Conservation (phyloP, 2,113 vertebrate genomes). For the Phylloscopus whistleri region DNA sequence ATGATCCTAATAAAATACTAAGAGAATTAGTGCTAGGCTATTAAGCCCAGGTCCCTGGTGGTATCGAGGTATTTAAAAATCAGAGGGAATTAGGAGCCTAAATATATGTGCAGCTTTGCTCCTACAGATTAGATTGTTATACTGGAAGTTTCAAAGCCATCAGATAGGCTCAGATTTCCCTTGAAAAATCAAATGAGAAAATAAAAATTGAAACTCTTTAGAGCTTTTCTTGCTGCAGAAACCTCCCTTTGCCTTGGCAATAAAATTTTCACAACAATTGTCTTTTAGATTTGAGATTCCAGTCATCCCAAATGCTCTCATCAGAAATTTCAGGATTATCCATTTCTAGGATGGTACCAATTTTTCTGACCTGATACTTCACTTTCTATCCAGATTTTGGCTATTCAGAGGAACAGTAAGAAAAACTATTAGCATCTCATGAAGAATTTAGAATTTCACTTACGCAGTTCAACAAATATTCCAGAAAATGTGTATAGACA, state of each 20-base stretch:
- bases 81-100: not conserved
- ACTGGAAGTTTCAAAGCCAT: not conserved
- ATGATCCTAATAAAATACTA: not conserved
- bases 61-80: not conserved
- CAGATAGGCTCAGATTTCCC: not conserved
- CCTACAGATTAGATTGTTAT: not conserved
- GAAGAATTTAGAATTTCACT: not conserved
- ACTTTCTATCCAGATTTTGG: not conserved
- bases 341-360: not conserved
- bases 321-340: not conserved
- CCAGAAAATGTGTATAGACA: not conserved
- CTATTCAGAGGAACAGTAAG: not conserved
- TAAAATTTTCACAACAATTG: not conserved
- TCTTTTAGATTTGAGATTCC: not conserved
- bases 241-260: not conserved
- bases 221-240: not conserved
- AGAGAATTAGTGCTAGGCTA: constrained; percentile 25
- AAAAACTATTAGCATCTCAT: not conserved
- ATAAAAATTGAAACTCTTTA: not conserved
- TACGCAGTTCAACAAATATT: not conserved
- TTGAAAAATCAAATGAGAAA: not conserved
- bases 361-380: not conserved
- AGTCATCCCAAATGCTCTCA: not conserved
- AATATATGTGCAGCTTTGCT: not conserved
- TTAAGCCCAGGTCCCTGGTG: not conserved